phyloP scores from a whole-genome alignment of 2,888 invertebrate species.

The Drosophila ochracea region DNA sequence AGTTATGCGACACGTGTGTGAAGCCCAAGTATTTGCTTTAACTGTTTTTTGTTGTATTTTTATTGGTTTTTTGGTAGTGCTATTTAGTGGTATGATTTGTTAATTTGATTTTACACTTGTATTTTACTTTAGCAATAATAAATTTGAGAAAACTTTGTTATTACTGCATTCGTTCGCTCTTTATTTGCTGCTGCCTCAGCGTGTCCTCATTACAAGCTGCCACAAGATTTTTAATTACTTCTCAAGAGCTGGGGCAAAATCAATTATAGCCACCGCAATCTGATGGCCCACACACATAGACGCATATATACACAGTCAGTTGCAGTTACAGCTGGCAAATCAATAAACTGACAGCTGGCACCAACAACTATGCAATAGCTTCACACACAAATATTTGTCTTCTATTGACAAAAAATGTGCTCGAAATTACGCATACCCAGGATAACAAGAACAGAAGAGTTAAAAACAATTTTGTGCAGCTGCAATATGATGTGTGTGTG shows the following conservation, averaged over 20 bases:
- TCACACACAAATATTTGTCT: slow-evolving; percentile 53
- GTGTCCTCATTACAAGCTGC: slow-evolving; percentile 25
- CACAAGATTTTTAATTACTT: slow-evolving; percentile 49
- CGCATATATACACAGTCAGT: neutral
- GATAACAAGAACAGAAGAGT: neutral
- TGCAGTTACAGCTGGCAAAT: slow-evolving; percentile 39
- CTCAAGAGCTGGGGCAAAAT: slow-evolving; percentile 36
- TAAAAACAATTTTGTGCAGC: slow-evolving; percentile 28
- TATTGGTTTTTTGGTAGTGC: slow-evolving; percentile 8
- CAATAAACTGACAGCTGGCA: slow-evolving; percentile 50
- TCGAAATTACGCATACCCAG: slow-evolving; percentile 51
- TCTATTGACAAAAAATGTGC: slow-evolving; percentile 43
- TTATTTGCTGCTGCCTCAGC: slow-evolving; percentile 30
- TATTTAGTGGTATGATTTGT: slow-evolving; percentile 43
- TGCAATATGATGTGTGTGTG: slow-evolving; percentile 12
- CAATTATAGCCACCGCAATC: slow-evolving; percentile 40
- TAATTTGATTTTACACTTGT: slow-evolving; percentile 38
- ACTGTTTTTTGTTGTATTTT: neutral
- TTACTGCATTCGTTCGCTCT: slow-evolving; percentile 24
- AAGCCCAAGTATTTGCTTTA: slow-evolving; percentile 1
- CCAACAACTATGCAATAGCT: slow-evolving; percentile 28
- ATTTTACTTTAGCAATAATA: slow-evolving; percentile 43
- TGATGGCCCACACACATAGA: neutral
- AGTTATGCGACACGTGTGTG: slow-evolving; percentile 80
- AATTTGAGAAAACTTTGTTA: slow-evolving; percentile 31